phyloP scores from a whole-genome alignment of 2,113 vertebrate species.

The Bubo blakistoni region DNA sequence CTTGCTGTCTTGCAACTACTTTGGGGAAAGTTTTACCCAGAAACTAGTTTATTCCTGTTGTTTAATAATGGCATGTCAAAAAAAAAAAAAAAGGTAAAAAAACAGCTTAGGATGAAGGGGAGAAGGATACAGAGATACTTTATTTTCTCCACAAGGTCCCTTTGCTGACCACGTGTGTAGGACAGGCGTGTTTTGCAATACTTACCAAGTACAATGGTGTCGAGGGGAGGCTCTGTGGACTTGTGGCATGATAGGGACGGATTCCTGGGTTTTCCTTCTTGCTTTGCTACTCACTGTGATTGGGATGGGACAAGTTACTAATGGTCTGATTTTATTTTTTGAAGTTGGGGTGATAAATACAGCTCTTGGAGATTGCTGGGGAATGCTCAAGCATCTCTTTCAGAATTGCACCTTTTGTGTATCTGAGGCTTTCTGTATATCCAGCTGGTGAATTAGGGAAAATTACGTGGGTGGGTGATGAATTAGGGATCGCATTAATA shows the following conservation, averaged over 20 bases:
- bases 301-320: background rate
- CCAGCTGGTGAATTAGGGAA: background rate
- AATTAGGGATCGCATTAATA: background rate
- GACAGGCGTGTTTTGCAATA: background rate
- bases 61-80: background rate
- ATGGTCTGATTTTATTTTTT: background rate
- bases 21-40: background rate
- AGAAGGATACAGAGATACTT: conserved; percentile 40
- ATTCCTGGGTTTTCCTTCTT: background rate
- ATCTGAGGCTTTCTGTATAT: background rate
- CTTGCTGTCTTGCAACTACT: background rate
- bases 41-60: conserved; percentile 23
- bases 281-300: background rate
- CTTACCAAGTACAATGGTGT: background rate
- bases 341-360: background rate
- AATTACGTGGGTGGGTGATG: background rate
- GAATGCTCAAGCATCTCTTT: too few species aligned
- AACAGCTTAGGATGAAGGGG: background rate
- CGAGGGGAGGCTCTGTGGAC: background rate
- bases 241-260: background rate
- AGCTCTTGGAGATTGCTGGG: background rate
- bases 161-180: background rate
- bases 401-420: background rate
- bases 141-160: background rate
- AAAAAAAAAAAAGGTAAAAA: background rate